Conservation (phyloP, 2,113 vertebrate species). For the Phalacrocorax brasilianus region DNA sequence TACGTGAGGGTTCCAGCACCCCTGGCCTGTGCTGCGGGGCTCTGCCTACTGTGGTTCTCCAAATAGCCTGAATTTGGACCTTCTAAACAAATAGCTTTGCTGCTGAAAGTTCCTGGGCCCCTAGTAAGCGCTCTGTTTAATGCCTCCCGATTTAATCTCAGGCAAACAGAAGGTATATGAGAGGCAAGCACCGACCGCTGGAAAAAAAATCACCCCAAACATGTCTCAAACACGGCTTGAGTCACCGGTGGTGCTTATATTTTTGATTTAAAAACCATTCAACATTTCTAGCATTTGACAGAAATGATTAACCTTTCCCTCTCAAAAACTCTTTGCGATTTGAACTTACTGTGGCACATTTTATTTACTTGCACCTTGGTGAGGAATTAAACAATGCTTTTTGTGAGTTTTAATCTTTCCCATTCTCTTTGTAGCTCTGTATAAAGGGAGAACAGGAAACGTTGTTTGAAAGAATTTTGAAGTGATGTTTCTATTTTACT, state of each 20-base stretch:
- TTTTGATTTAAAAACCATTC: constrained; percentile 51
- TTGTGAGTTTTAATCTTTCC: constrained; percentile 42
- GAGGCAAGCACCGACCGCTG: not conserved
- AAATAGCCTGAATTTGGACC: not conserved
- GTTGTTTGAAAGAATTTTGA: constrained; percentile 48
- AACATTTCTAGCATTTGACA: constrained; percentile 37
- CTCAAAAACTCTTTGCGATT: constrained; percentile 43
- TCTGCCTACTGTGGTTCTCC: not conserved
- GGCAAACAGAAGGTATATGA: not conserved
- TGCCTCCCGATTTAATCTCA: not conserved
- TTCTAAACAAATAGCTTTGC: not conserved
- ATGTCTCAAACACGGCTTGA: not conserved
- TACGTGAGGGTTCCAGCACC: not conserved
- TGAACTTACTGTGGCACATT: not conserved
- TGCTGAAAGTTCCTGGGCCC: constrained; percentile 9
- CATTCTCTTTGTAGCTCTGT: constrained; percentile 39
- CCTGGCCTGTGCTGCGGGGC: not conserved
- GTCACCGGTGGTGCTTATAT: not conserved
- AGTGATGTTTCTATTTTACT: constrained; percentile 57
- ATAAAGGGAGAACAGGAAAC: not conserved
- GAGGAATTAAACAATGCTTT: constrained; percentile 37
- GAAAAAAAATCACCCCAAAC: constrained; percentile 18
- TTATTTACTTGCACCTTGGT: constrained; percentile 54
- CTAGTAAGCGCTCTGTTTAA: not conserved
- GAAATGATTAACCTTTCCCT: constrained; percentile 45